Evolutionary conservation across 2,113 vertebrate species (phyloP).

Genomic region (Halcyon senegalensis): DNA sequence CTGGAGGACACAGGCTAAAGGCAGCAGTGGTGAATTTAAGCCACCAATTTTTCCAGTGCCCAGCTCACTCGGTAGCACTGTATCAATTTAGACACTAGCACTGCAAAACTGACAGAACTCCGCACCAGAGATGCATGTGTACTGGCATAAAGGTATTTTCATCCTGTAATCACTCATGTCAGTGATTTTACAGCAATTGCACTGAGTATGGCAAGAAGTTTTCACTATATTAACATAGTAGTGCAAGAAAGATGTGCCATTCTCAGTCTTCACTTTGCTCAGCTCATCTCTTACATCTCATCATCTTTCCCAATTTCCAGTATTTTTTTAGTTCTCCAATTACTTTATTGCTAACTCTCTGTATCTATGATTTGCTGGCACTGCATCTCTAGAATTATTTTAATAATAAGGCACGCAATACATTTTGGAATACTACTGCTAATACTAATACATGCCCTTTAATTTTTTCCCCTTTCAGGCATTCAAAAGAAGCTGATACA

Average conservation of each 20-base stretch:
- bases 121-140: not conserved
- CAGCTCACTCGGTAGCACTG: not conserved
- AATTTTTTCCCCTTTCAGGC: not conserved
- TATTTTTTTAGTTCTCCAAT: not conserved
- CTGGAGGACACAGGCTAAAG: not conserved
- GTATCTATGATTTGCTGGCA: not conserved
- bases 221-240: not conserved
- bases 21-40: not conserved
- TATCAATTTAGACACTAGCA: not conserved
- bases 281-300: not conserved
- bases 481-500: not conserved
- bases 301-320: not conserved
- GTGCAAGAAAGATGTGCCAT: not conserved
- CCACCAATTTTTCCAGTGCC: not conserved
- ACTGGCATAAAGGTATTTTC: not conserved
- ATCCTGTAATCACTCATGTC: not conserved
- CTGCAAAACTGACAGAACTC: not conserved
- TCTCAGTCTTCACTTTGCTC: not conserved
- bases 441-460: not conserved
- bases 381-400: not conserved
- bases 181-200: not conserved
- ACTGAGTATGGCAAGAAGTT: not conserved
- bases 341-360: constrained; percentile 1
- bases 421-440: not conserved
- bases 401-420: not conserved